These are phyloP conservation scores for Tinea pellionella DNA, from an alignment of 2,888 invertebrate genomes.

Conservation along the genomic window DNA sequence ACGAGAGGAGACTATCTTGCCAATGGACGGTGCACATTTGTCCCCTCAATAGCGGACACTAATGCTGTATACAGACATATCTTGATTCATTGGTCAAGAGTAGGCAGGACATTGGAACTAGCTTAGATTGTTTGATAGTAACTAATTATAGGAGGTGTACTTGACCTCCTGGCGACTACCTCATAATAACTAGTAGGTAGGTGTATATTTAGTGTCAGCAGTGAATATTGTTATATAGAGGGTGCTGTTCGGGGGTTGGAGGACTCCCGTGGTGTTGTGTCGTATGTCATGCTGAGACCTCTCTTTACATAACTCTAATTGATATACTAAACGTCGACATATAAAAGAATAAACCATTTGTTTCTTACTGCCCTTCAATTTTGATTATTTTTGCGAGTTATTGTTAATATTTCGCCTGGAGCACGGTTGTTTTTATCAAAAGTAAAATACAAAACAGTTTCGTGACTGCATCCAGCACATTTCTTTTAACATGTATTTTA, in stretches of 20 bases:
- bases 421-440: neutral
- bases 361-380: slow-evolving; percentile 22
- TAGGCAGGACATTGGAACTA: too few species aligned
- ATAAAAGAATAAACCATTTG: slow-evolving; percentile 34
- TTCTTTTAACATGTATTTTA: neutral
- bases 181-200: slow-evolving; percentile 5
- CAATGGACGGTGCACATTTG: too few species aligned
- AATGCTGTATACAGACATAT: too few species aligned
- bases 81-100: too few species aligned
- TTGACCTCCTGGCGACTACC: neutral
- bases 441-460: neutral
- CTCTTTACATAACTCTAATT: slow-evolving; percentile 64
- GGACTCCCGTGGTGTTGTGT: slow-evolving; percentile 27
- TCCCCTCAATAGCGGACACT: too few species aligned
- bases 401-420: slow-evolving; percentile 10
- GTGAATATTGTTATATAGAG: neutral
- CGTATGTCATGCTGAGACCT: slow-evolving; percentile 53
- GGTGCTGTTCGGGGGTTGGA: neutral
- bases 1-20: too few species aligned
- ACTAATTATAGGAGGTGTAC: slow-evolving; percentile 1
- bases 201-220: neutral
- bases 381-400: slow-evolving; percentile 10
- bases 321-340: slow-evolving; percentile 62
- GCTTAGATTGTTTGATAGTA: neutral
- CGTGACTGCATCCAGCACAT: too few species aligned